Conservation (phyloP, 2,797 vertebrate genomes). For the Dendrocincla tyrannina region DNA sequence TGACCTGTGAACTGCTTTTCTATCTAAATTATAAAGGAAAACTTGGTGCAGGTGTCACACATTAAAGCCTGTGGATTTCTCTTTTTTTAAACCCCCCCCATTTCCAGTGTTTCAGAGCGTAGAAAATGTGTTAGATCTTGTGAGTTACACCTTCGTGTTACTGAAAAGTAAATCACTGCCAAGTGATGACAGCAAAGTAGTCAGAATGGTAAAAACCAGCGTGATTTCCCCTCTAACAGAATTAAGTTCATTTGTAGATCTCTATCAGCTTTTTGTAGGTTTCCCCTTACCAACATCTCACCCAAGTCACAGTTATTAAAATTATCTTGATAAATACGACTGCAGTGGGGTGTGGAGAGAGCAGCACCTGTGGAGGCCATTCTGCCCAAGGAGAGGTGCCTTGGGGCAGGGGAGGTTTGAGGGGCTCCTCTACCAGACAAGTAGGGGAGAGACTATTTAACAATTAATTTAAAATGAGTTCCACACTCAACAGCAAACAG, state of each 20-base stretch:
- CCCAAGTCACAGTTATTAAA: neutral
- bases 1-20: neutral
- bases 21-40: neutral
- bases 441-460: neutral
- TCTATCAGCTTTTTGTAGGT: neutral
- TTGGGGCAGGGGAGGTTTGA: neutral
- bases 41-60: neutral
- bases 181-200: neutral
- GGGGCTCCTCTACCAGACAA: neutral
- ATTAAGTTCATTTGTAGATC: neutral
- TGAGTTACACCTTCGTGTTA: slow-evolving; percentile 48
- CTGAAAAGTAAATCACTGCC: neutral
- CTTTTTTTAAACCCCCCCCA: neutral
- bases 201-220: neutral
- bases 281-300: neutral
- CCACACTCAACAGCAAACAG: neutral
- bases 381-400: neutral
- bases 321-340: neutral
- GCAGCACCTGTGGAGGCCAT: neutral
- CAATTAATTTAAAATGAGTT: neutral
- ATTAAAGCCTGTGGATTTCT: neutral
- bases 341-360: neutral
- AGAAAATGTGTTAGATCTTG: slow-evolving; percentile 70
- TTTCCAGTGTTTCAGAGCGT: neutral
- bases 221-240: neutral